Percentiles rank a stretch among this genome's conserved stretches.
Evolutionary conservation across 2,888 invertebrate genomes (phyloP).

Genomic region (Blastobasis adustella): DNA sequence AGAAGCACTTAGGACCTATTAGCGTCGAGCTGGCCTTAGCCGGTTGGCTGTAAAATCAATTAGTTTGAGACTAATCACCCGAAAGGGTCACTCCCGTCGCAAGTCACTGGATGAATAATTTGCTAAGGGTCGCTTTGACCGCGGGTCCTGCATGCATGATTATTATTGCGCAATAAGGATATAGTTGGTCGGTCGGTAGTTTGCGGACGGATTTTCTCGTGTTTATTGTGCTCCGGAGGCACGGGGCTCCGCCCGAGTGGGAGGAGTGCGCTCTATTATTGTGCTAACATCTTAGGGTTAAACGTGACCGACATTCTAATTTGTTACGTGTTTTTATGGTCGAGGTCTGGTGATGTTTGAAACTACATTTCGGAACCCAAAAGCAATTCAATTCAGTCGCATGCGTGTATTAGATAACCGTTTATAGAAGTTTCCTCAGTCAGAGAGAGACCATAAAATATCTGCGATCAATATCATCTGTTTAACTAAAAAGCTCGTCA

Average conservation of each 20-base stretch:
- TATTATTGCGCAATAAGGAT: constrained; percentile 11
- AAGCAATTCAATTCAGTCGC: too few relatives aligned
- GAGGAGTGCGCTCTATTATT: too few relatives aligned
- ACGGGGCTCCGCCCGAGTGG: neutral
- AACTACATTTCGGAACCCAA: too few relatives aligned
- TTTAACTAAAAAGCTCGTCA: too few relatives aligned
- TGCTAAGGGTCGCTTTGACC: constrained; percentile 25
- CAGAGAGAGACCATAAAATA: too few relatives aligned
- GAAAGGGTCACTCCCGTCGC: constrained; percentile 36
- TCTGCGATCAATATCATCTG: too few relatives aligned
- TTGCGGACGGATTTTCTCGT: constrained; percentile 4
- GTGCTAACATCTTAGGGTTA: too few relatives aligned
- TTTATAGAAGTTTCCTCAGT: too few relatives aligned
- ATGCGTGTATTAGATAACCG: too few relatives aligned
- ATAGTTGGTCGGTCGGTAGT: neutral
- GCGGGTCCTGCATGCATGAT: constrained; percentile 14
- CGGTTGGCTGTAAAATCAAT: constrained; percentile 40
- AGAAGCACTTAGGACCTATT: constrained; percentile 22
- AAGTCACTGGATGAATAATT: constrained; percentile 48
- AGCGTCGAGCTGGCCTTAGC: constrained; percentile 11
- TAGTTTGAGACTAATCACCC: constrained; percentile 49
- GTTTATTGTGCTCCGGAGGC: constrained; percentile 3
- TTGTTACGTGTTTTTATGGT: too few relatives aligned
- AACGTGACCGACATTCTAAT: too few relatives aligned
- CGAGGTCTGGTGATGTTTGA: too few relatives aligned